Base-by-base conservation (phyloP, 2,113 vertebrate species). In the Psilopogon haemacephalus region DNA sequence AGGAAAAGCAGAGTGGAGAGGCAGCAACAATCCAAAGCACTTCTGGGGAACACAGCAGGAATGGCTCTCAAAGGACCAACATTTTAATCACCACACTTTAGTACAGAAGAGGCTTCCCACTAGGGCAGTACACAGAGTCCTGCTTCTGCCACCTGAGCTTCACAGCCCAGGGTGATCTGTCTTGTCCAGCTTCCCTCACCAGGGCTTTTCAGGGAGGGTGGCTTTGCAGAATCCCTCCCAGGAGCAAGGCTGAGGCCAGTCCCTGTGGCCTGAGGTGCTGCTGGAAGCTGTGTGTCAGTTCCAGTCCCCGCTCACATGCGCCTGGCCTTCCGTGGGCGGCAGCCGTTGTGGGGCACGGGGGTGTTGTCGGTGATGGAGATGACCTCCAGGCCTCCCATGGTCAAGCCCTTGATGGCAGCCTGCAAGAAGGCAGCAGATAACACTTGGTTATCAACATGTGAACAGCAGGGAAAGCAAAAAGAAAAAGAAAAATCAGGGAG, bases 291-390 rank as follows among this genome's bases (percentile, higher is more conserved):
- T 3, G 16, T 13, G 24, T 60, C 8, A 59, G 70, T 71, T 84
- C 68, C 27, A 2, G 3, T 83, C 30, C 18, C 12, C 4, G n/a
- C 74, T 97, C 98, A 99, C 14, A 97, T 84, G 86, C 98, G 98
- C 70, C 99, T 98, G 42, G 97, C 98, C 95, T 99, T 99, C 85
- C 98, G 98, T 16, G 99, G 99, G 74, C 98, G 98, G 94, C 99
- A 99, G 90, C 99, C 99, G 0, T 99, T 99, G 98, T 99, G 99
- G 2, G 99, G 99, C 59, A 99, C 96, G 0, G 99, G 99, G 37
- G 98, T 99, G 98, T 98, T 98, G 97, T 99, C 99, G 0, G 98
- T 99, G 98, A 99, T 98, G n/a, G 99, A 99, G 94, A 99, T 98
- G 71, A 99, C 97, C 88, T 99, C 97, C 90, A 99, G 94, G 55